Conservation (phyloP, 2,113 vertebrate species). For the Pantherophis guttatus region DNA sequence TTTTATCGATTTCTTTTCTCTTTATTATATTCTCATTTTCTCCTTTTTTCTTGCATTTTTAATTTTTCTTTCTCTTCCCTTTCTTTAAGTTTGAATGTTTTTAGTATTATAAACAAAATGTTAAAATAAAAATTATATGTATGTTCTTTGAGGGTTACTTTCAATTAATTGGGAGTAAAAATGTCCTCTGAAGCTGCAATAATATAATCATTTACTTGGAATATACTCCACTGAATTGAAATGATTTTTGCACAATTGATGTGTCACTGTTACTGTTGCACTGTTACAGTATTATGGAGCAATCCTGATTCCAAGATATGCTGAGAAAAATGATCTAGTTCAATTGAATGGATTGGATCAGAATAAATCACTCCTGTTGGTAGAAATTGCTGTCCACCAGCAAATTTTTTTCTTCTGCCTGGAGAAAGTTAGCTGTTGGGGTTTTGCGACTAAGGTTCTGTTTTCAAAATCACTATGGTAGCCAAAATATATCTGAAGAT, state of each 20-base stretch:
- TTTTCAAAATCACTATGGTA: not conserved
- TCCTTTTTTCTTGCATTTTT: not conserved
- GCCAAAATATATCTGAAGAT: not conserved
- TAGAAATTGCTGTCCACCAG: not conserved
- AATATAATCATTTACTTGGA: not conserved
- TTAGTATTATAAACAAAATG: not conserved
- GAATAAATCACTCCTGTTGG: not conserved
- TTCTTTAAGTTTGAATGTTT: not conserved
- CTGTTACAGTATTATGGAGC: not conserved
- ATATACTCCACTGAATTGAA: not conserved
- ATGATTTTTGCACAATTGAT: not conserved
- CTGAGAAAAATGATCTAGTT: not conserved
- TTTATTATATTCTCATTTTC: not conserved
- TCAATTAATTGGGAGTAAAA: not conserved
- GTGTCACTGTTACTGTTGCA: not conserved
- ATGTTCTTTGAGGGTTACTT: not conserved
- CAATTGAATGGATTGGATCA: not conserved
- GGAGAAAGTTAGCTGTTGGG: not conserved
- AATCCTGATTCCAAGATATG: not conserved
- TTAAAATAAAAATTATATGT: not conserved
- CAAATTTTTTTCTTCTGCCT: not conserved
- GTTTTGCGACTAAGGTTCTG: not conserved
- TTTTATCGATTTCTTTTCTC: not conserved
- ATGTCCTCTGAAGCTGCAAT: not conserved
- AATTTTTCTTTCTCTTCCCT: not conserved